Evolutionary conservation across 2,888 invertebrate species (phyloP).

Genomic region (Schrankia costaestrigalis): DNA sequence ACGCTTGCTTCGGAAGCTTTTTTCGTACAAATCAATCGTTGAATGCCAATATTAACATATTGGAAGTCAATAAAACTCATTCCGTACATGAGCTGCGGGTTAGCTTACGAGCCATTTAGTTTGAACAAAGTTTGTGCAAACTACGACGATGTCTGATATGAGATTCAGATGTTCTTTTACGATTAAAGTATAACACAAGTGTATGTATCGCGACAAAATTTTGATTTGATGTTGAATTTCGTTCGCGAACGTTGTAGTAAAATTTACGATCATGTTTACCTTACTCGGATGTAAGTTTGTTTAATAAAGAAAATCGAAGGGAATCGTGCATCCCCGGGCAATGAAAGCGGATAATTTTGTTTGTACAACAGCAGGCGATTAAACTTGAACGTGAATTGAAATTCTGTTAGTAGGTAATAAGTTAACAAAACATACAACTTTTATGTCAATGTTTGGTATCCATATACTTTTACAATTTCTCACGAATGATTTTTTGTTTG

Average conservation of each 20-base stretch:
- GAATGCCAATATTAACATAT: conserved; percentile 44
- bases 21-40: conserved; percentile 43
- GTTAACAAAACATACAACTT: conserved; percentile 48
- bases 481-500: conserved; percentile 26
- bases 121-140: conserved; percentile 12
- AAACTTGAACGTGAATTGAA: conserved; percentile 56
- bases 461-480: conserved; percentile 24
- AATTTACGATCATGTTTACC: conserved; percentile 73
- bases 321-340: conserved; percentile 52
- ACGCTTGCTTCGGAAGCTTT: conserved; percentile 42
- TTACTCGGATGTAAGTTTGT: conserved; percentile 67
- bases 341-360: conserved; percentile 65
- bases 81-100: conserved; percentile 25
- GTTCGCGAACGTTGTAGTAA: conserved; percentile 55
- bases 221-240: conserved; percentile 60
- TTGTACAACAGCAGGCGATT: conserved; percentile 52
- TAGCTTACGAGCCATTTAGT: conserved; percentile 15
- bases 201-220: conserved; percentile 40
- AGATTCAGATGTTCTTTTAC: too few species aligned
- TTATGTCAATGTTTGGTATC: conserved; percentile 32
- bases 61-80: conserved; percentile 49
- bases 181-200: too few species aligned
- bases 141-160: too few species aligned
- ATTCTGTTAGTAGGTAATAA: conserved; percentile 48
- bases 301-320: conserved; percentile 67